Conservation (phyloP, 2,888 invertebrate genomes). For the Coleophora flavipennella region DNA sequence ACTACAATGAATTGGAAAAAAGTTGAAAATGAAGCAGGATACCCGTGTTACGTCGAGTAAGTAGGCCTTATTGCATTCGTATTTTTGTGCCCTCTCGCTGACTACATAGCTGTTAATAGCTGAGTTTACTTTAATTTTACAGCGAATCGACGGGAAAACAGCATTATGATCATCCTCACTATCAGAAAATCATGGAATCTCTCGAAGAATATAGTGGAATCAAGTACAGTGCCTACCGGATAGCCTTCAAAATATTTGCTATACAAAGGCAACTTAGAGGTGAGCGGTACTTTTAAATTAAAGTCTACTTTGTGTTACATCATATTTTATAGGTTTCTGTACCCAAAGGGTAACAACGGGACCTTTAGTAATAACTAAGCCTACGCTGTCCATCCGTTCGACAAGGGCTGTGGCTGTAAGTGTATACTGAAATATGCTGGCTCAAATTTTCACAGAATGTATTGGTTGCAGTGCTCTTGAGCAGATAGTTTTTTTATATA, state of each 20-base stretch:
- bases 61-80: slow-evolving; percentile 33
- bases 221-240: slow-evolving; percentile 82
- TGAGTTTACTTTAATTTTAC: slow-evolving; percentile 23
- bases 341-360: no score
- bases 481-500: no score
- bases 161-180: slow-evolving; percentile 75
- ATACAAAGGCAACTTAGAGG: slow-evolving; percentile 73
- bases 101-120: slow-evolving; percentile 8
- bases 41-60: slow-evolving; percentile 74
- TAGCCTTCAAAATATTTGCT: slow-evolving; percentile 77
- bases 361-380: no score
- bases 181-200: slow-evolving; percentile 67
- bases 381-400: no score
- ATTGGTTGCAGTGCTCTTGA: no score
- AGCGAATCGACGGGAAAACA: slow-evolving; percentile 65
- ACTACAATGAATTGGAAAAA: slow-evolving; percentile 67
- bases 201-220: slow-evolving; percentile 78
- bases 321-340: neutral
- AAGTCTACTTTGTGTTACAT: neutral
- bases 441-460: no score
- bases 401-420: no score
- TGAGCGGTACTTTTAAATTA: slow-evolving; percentile 77
- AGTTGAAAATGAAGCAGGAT: slow-evolving; percentile 73
- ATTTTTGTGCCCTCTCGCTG: no score
- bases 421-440: no score